A percentile compares a stretch with the other conserved stretches of the same genome.
Conservation (phyloP, 2,888 invertebrate genomes). For the Serrognathus titanus region DNA sequence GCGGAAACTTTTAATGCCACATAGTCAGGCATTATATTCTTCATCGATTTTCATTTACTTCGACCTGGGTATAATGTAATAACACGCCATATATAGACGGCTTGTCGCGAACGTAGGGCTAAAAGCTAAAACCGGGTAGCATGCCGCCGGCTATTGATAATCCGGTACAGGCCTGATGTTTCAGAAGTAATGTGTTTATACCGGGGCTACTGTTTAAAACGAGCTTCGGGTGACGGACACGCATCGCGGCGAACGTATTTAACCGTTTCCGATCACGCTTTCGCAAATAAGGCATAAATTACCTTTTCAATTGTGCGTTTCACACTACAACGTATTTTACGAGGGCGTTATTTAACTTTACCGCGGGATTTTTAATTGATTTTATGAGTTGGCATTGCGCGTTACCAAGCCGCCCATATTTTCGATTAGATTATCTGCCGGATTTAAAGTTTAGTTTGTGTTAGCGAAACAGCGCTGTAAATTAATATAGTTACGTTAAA, state of each 20-base stretch:
- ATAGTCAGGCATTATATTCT: background rate
- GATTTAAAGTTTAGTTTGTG: conserved; percentile 2
- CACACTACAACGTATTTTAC: background rate
- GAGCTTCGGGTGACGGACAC: conserved; percentile 20
- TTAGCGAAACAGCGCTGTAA: background rate
- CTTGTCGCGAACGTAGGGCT: background rate
- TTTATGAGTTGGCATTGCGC: background rate
- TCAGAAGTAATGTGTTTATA: conserved; percentile 22
- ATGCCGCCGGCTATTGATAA: conserved; percentile 19
- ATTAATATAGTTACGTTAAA: background rate
- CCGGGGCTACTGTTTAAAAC: conserved; percentile 17
- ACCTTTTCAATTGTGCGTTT: conserved; percentile 6
- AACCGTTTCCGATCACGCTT: conserved; percentile 9
- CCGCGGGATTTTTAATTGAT: conserved; percentile 1
- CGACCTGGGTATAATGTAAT: background rate
- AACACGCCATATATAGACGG: background rate
- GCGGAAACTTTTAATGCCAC: background rate
- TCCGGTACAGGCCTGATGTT: conserved; percentile 22
- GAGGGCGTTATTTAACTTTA: background rate
- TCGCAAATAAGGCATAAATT: conserved; percentile 13
- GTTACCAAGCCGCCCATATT: background rate
- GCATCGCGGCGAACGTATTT: conserved; percentile 17
- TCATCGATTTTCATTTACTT: conserved; percentile 1
- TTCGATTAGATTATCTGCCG: background rate
- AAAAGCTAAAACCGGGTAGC: conserved; percentile 1